Evolutionary conservation across 2,888 invertebrate genomes (phyloP).

Genomic region (Agrypnus murinus): DNA sequence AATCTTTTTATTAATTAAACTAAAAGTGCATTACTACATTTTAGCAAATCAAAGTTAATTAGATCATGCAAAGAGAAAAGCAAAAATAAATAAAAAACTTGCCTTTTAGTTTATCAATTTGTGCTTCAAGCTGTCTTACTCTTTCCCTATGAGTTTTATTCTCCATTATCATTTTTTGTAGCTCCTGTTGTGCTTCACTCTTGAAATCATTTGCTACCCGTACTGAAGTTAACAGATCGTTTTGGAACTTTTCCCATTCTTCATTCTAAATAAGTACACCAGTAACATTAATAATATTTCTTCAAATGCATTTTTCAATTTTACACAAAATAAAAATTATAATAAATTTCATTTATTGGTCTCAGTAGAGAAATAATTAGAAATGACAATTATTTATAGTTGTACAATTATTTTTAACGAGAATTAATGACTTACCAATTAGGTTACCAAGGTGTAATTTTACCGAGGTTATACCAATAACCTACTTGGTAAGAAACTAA

Average conservation of each 20-base stretch:
- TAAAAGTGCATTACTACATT: neutral
- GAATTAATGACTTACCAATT: no score
- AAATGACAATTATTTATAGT: no score
- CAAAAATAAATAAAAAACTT: slow-evolving; percentile 60
- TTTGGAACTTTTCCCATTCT: slow-evolving; percentile 97
- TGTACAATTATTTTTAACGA: no score
- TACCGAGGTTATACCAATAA: no score
- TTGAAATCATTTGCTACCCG: slow-evolving; percentile 97
- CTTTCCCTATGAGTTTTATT: slow-evolving; percentile 87
- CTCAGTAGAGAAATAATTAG: no score
- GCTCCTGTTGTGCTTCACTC: slow-evolving; percentile 92
- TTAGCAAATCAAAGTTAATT: neutral
- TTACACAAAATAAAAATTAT: no score
- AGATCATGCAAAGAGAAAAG: slow-evolving; percentile 1
- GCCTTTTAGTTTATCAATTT: slow-evolving; percentile 88
- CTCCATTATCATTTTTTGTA: slow-evolving; percentile 86
- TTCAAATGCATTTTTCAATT: no score
- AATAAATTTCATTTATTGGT: no score
- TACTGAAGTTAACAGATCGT: slow-evolving; percentile 93
- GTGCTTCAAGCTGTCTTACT: slow-evolving; percentile 83
- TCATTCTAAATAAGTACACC: slow-evolving; percentile 82
- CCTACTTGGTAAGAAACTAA: no score
- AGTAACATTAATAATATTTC: no score
- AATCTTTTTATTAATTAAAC: neutral
- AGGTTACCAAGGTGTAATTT: no score